Evolutionary conservation across 2,888 invertebrate species (phyloP), one percentile per base, ranked within the genome.

Genomic region (Aricia artaxerxes): DNA sequence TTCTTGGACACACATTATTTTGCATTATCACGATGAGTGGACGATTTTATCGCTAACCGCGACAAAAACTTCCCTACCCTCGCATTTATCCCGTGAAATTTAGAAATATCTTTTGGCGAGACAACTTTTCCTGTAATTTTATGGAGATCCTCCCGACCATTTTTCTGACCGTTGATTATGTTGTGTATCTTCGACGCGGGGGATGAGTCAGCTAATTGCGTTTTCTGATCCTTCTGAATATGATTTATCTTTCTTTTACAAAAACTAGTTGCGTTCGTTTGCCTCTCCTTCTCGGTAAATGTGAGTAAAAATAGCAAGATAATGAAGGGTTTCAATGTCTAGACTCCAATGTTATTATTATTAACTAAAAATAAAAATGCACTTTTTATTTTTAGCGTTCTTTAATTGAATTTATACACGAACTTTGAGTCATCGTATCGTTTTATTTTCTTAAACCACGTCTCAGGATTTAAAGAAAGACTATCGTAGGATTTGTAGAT

Each of bases 1-100:
- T 89, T 88, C 87, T 84, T 84, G 83, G 87, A 87, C 86, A 86
- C 85, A 89, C 91, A 91, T 93, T 92, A 92, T 88, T 92, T 88
- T 88, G 85, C 85, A 90, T 92, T 93, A 92, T 92, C 91, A 87
- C 84, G 88, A 86, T 86, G 87, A 88, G 86, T 86, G 87, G 89
- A 89, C 87, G 87, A 89, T 86, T 88, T 88, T 90, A 89, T 90
- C 87, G 79, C 84, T 85, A 84, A 84, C 85, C 83, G 84, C 85
- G 82, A 83, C 83, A 83, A 82, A 83, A 83, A 84, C 83, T 80
- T 80, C 64, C 78, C 80, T 81, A 80, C 78, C 81, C 80, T 80
- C 80, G 78, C 80, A 80, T 83, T 83, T 81, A 80, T 82, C 73
- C 79, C 75, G 78, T 38, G 76, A 82, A 83, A 82, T 81, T 82